Conservation (phyloP, 2,113 vertebrate genomes). For the Oenanthe melanoleuca region DNA sequence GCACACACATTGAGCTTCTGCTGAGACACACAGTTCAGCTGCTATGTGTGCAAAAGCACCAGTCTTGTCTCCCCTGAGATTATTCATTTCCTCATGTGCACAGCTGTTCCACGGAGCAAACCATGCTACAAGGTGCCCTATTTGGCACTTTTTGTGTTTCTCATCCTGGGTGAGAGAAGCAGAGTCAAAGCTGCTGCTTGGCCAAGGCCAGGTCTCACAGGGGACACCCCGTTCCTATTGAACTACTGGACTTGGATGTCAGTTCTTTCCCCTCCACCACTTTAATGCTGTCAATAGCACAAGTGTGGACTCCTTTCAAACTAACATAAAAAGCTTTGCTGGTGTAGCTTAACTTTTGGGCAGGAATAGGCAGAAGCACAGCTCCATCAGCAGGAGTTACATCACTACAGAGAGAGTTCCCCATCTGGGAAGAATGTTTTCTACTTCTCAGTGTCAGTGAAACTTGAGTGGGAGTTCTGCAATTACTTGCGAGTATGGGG, state of each 20-base stretch:
- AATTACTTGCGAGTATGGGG: not conserved
- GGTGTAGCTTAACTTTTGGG: not conserved
- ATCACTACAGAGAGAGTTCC: not conserved
- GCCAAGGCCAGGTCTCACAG: not conserved
- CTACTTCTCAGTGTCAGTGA: not conserved
- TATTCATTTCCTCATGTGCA: not conserved
- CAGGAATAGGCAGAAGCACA: not conserved
- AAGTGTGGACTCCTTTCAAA: not conserved
- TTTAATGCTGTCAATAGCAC: not conserved
- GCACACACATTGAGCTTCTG: accelerated
- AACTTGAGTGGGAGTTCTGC: constrained; percentile 8
- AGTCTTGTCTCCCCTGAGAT: not conserved
- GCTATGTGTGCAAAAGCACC: not conserved
- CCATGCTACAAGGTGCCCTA: not conserved
- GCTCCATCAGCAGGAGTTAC: not conserved
- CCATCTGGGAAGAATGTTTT: not conserved
- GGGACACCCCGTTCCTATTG: not conserved
- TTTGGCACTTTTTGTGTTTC: not conserved
- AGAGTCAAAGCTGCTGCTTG: not conserved
- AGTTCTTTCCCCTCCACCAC: not conserved
- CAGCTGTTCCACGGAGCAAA: not conserved
- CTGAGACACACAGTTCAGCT: not conserved
- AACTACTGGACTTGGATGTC: not conserved
- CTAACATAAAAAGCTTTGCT: not conserved
- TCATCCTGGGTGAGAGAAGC: not conserved